Conservation (phyloP, 1,140 invertebrate genomes). For the Littorina saxatilis region DNA sequence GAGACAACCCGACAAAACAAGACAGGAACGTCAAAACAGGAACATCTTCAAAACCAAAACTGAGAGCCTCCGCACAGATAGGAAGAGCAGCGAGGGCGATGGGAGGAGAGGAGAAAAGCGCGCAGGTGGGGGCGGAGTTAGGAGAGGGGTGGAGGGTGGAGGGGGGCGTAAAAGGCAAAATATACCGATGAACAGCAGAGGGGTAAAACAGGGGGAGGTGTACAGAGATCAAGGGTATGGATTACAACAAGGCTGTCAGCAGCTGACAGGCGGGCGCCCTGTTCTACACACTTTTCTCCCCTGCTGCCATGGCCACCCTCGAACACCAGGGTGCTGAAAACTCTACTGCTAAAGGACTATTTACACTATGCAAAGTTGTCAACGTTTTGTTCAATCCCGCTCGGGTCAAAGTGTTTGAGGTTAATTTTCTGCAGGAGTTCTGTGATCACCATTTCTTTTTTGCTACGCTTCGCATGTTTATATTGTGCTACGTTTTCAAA, state of each 20-base stretch:
- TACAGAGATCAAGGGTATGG: conserved; percentile 35
- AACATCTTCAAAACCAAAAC: neutral
- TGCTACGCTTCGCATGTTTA: no score
- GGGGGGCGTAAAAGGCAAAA: neutral
- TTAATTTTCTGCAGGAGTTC: no score
- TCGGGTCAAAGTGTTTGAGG: no score
- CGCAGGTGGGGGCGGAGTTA: neutral
- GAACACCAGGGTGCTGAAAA: no score
- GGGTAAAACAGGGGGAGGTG: neutral
- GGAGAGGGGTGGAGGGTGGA: neutral
- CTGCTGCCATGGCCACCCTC: neutral
- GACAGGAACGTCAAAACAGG: neutral
- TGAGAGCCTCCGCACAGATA: neutral
- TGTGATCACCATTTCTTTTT: no score
- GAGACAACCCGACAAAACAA: neutral
- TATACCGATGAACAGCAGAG: neutral
- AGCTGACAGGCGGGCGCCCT: conserved; percentile 29
- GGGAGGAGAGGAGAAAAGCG: neutral
- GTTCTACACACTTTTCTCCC: neutral
- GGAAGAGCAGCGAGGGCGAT: neutral
- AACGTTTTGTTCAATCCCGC: no score
- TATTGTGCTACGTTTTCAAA: no score
- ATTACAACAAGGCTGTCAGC: conserved; percentile 28
- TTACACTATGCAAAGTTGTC: no score
- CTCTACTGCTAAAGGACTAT: no score